Conservation (phyloP, 92 coral and sea anemone species). For the Porites rus region DNA sequence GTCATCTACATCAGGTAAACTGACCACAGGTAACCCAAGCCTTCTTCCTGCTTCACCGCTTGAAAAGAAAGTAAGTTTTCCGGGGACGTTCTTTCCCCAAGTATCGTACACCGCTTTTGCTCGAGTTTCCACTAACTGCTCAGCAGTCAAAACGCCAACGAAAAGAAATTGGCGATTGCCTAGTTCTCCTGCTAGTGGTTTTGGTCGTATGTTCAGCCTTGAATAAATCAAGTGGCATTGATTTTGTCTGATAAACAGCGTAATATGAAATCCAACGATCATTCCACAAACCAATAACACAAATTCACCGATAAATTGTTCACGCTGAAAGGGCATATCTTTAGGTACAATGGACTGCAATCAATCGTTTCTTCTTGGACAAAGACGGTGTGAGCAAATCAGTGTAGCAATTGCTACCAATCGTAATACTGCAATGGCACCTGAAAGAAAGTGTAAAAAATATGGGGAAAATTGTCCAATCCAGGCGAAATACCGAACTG, state of each 20-base stretch:
- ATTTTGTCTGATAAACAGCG: slow-evolving; percentile 26
- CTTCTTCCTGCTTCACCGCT: slow-evolving; percentile 10
- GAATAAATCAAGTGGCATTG: slow-evolving; percentile 12
- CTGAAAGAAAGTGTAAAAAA: too few species aligned
- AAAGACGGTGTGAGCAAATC: too few species aligned
- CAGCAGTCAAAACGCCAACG: slow-evolving; percentile 64
- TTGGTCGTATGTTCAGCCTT: slow-evolving; percentile 15
- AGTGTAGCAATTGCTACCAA: too few species aligned
- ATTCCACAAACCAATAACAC: slow-evolving; percentile 8
- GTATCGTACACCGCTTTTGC: slow-evolving; percentile 62
- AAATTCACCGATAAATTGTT: background rate
- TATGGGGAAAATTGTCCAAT: too few species aligned
- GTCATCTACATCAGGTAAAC: slow-evolving; percentile 62
- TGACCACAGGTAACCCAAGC: slow-evolving; percentile 54
- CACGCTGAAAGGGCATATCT: too few species aligned
- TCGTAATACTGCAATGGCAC: too few species aligned
- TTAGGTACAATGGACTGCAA: too few species aligned
- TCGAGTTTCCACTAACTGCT: slow-evolving; percentile 49
- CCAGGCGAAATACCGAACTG: too few species aligned
- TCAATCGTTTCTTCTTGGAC: too few species aligned
- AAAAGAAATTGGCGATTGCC: slow-evolving; percentile 25
- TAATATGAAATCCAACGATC: slow-evolving; percentile 12
- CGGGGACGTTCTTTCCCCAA: slow-evolving; percentile 61
- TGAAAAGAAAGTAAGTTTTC: slow-evolving; percentile 52
- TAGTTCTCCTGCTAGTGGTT: slow-evolving; percentile 14